A percentile compares a stretch with the other conserved stretches of the same genome.
phyloP scores from a whole-genome alignment of 2,797 vertebrate species.

The Margarornis squamiger region DNA sequence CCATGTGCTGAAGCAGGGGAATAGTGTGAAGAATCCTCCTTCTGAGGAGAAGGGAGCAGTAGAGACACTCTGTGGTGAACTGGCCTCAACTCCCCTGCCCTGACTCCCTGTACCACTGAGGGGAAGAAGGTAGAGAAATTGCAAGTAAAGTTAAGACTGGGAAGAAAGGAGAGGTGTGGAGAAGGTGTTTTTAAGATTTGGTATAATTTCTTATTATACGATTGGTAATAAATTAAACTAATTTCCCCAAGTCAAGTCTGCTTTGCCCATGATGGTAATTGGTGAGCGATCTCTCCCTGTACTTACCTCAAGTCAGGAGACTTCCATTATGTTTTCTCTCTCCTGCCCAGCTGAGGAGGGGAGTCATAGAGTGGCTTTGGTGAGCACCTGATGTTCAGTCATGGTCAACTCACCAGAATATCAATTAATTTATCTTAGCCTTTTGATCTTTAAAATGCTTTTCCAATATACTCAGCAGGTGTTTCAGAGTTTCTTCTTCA shows the following conservation, averaged over 20 bases:
- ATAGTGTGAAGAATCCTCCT: not conserved
- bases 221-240: not conserved
- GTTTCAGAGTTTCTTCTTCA: not conserved
- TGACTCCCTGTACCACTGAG: rapidly evolving
- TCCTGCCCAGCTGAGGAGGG: not conserved
- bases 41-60: not conserved
- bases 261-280: not conserved
- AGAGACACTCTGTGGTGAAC: not conserved
- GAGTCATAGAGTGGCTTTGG: not conserved
- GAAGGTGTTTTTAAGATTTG: not conserved
- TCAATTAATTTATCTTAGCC: not conserved
- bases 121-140: not conserved
- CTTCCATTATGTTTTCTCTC: not conserved
- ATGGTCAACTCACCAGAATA: not conserved
- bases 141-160: not conserved
- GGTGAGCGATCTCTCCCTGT: not conserved
- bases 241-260: not conserved
- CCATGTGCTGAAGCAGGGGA: rapidly evolving
- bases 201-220: not conserved
- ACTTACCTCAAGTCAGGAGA: not conserved
- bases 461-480: not conserved
- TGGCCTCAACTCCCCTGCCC: not conserved
- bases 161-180: not conserved
- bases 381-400: not conserved
- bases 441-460: not conserved